A percentile compares a stretch with the other conserved stretches of the same genome.
Conservation (phyloP, 2,888 invertebrate species). For the Crocallis elinguaria region DNA sequence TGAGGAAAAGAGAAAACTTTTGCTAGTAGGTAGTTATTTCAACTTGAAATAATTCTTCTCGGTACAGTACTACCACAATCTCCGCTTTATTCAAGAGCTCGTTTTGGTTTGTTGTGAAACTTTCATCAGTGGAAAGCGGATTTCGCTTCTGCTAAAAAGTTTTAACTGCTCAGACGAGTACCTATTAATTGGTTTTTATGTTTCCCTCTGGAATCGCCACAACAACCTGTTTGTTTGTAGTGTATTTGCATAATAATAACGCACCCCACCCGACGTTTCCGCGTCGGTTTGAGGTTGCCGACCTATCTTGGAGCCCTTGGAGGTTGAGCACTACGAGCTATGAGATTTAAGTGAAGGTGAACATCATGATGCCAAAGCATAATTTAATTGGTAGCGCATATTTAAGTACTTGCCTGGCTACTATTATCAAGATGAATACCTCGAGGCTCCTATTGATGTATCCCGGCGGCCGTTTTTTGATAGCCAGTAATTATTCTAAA, state of each 20-base stretch:
- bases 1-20: slow-evolving; percentile 59
- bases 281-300: too few relatives aligned
- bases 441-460: too few relatives aligned
- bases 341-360: too few relatives aligned
- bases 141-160: slow-evolving; percentile 30
- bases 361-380: too few relatives aligned
- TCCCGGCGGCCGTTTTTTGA: too few relatives aligned
- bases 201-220: background rate
- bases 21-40: slow-evolving; percentile 58
- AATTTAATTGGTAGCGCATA: too few relatives aligned
- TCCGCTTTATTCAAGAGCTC: slow-evolving; percentile 56
- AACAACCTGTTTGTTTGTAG: slow-evolving; percentile 12
- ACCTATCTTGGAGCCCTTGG: too few relatives aligned
- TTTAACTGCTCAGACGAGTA: slow-evolving; percentile 24
- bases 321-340: too few relatives aligned
- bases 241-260: slow-evolving; percentile 5
- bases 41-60: slow-evolving; percentile 63
- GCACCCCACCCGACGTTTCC: background rate
- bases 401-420: too few relatives aligned
- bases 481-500: too few relatives aligned
- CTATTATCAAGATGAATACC: too few relatives aligned
- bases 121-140: slow-evolving; percentile 44
- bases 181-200: slow-evolving; percentile 3
- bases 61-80: slow-evolving; percentile 45
- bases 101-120: slow-evolving; percentile 51